phyloP scores from a whole-genome alignment of 1,140 invertebrate genomes.

The Nephotettix cincticeps region DNA sequence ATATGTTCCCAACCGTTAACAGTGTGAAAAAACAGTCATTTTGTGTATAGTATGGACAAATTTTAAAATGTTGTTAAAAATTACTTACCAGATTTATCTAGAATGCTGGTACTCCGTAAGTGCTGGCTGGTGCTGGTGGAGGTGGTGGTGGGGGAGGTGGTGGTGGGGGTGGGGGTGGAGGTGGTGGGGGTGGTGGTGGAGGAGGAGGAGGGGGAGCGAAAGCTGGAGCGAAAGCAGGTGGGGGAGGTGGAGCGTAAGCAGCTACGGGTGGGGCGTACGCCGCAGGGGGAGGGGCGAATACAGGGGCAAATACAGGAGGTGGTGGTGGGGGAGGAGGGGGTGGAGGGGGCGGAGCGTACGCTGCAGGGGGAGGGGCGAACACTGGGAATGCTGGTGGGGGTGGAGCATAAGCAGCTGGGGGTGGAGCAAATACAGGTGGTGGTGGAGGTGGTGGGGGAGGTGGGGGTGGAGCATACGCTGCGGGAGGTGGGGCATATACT shows the following conservation, averaged over 20 bases:
- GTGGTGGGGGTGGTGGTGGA: background rate
- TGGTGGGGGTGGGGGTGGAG: background rate
- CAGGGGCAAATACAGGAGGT: background rate
- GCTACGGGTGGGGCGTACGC: background rate
- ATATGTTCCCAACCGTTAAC: no score
- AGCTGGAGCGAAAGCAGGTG: no score
- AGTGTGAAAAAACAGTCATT: no score
- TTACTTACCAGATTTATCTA: no score
- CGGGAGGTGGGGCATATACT: slow-evolving; percentile 3
- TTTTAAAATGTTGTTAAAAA: no score
- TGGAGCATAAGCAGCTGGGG: background rate
- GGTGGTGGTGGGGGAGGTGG: background rate
- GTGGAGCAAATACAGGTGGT: background rate
- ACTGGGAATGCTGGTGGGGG: background rate
- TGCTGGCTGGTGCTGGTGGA: background rate
- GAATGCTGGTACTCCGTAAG: background rate
- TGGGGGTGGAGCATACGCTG: background rate
- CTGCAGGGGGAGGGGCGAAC: background rate
- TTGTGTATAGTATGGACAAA: no score
- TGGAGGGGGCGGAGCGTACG: background rate
- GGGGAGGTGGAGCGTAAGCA: background rate
- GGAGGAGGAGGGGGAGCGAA: background rate
- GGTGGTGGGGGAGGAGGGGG: background rate
- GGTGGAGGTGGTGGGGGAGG: background rate
- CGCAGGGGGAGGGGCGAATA: background rate